Percentiles rank a stretch among this genome's conserved stretches.
phyloP scores from a whole-genome alignment of 2,888 invertebrate genomes.

The Volucella zonaria region DNA sequence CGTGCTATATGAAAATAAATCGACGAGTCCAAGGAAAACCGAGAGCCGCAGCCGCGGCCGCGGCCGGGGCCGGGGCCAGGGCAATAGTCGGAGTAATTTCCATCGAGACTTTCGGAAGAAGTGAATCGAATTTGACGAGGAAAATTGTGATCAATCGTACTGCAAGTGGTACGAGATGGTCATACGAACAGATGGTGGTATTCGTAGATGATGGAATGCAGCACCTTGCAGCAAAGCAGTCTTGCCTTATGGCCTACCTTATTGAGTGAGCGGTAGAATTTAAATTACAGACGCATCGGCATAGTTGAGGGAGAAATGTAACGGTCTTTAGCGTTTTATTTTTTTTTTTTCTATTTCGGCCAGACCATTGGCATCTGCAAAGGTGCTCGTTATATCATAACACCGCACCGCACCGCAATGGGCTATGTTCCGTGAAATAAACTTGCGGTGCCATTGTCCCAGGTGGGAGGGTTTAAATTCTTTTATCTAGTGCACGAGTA shows the following conservation, averaged over 20 bases:
- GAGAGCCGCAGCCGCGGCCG: no score
- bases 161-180: slow-evolving; percentile 33
- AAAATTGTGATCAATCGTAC: slow-evolving; percentile 68
- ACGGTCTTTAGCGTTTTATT: slow-evolving; percentile 50
- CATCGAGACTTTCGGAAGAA: slow-evolving; percentile 63
- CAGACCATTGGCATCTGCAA: slow-evolving; percentile 5
- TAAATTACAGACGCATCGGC: slow-evolving; percentile 59
- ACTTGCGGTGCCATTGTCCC: slow-evolving; percentile 2
- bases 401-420: slow-evolving; percentile 14
- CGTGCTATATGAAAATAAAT: slow-evolving; percentile 43
- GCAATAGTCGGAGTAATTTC: slow-evolving; percentile 37
- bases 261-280: slow-evolving; percentile 53
- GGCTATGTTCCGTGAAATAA: slow-evolving; percentile 38
- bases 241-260: slow-evolving; percentile 31
- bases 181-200: background rate
- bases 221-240: slow-evolving; percentile 41
- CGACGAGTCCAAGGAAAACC: slow-evolving; percentile 4
- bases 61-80: no score
- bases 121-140: slow-evolving; percentile 71
- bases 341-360: slow-evolving; percentile 24
- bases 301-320: slow-evolving; percentile 52
- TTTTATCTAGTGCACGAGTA: no score
- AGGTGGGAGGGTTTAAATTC: no score
- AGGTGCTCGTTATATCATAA: slow-evolving; percentile 55
- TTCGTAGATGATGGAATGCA: slow-evolving; percentile 35